Evolutionary conservation across 2,113 vertebrate genomes (phyloP).

Genomic region (Hydrochoerus hydrochaeris): DNA sequence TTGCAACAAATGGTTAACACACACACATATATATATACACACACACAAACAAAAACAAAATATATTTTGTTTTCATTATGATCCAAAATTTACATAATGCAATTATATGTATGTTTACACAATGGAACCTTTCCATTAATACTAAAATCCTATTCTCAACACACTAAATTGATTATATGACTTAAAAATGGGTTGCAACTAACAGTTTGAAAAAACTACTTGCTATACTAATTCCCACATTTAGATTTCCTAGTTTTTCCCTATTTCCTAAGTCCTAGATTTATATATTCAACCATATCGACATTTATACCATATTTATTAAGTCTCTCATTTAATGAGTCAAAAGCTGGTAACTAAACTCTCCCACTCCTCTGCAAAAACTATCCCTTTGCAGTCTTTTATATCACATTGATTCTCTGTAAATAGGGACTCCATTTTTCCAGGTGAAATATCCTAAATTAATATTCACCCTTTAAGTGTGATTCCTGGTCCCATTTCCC

Average conservation of each 20-base stretch:
- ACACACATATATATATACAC: background rate
- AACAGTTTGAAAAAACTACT: background rate
- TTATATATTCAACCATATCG: background rate
- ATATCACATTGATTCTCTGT: background rate
- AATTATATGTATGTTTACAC: background rate
- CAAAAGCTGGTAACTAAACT: background rate
- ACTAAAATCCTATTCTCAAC: background rate
- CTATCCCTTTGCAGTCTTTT: background rate
- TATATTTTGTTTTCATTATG: slow-evolving; percentile 5
- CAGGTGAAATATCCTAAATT: background rate
- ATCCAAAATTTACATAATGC: background rate
- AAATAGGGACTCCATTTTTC: slow-evolving; percentile 19
- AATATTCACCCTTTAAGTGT: background rate
- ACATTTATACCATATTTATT: background rate
- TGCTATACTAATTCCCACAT: background rate
- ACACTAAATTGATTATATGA: background rate
- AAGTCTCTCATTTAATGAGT: background rate
- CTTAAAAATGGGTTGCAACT: background rate
- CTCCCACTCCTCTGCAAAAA: background rate
- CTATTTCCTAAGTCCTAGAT: background rate
- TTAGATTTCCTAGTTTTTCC: background rate
- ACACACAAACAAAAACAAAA: background rate
- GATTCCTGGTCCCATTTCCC: background rate
- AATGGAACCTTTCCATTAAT: background rate
- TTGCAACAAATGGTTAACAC: background rate